Conservation (phyloP, 2,113 vertebrate genomes). For the Mustelus asterias region DNA sequence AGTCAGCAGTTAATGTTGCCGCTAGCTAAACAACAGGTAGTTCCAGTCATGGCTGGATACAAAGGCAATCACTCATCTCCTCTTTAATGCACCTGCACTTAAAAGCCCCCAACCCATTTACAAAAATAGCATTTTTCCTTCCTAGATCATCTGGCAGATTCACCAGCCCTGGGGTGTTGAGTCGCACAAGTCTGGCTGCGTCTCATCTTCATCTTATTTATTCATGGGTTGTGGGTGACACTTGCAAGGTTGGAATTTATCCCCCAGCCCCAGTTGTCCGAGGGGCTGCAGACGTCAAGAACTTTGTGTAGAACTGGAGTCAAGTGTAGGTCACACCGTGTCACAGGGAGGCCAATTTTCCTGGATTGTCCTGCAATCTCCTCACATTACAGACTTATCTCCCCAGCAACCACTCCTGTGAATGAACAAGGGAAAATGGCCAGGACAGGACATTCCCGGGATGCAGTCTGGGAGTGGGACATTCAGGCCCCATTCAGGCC, state of each 20-base stretch:
- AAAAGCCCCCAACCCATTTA: not conserved
- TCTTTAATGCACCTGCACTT: not conserved
- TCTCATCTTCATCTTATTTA: not conserved
- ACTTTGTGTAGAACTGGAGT: not conserved
- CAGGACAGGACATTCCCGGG: too few species aligned
- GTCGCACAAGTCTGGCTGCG: not conserved
- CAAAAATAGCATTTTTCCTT: not conserved
- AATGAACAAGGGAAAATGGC: not conserved
- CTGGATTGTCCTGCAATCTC: not conserved
- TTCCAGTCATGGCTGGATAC: not conserved
- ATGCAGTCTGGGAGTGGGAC: too few species aligned
- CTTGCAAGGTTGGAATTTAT: not conserved
- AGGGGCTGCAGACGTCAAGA: not conserved
- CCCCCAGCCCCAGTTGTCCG: too few species aligned
- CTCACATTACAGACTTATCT: not conserved
- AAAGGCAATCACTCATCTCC: conserved; percentile 26
- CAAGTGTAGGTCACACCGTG: too few species aligned
- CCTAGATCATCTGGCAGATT: not conserved
- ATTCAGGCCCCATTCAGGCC: too few species aligned
- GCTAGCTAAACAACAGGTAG: not conserved
- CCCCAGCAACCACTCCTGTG: not conserved
- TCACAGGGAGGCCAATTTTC: not conserved
- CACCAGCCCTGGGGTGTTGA: not conserved
- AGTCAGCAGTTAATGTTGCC: conserved; percentile 22
- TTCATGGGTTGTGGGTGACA: not conserved